These are phyloP conservation scores for Eristalis pertinax DNA, from an alignment of 2,888 invertebrate genomes.

Conservation along the genomic window DNA sequence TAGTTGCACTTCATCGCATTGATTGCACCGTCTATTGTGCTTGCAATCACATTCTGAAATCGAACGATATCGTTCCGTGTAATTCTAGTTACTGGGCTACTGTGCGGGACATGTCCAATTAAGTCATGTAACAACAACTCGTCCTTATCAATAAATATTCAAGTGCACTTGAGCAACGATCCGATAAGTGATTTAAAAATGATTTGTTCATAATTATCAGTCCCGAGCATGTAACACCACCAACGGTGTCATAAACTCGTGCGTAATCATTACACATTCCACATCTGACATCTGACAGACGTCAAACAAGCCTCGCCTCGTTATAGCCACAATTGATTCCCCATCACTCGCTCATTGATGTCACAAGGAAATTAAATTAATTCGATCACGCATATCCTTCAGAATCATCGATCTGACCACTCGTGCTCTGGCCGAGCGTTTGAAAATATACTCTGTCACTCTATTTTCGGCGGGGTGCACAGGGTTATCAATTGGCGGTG, in stretches of 20 bases:
- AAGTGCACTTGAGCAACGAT: background rate
- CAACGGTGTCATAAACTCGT: background rate
- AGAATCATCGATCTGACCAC: background rate
- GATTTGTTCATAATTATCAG: background rate
- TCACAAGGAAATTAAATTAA: background rate
- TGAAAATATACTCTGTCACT: background rate
- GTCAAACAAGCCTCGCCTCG: background rate
- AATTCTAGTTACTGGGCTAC: background rate
- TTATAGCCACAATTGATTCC: background rate
- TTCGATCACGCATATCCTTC: slow-evolving; percentile 8
- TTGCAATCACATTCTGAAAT: background rate
- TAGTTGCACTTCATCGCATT: no score
- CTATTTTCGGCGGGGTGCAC: background rate
- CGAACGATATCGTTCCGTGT: background rate
- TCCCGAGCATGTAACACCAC: background rate
- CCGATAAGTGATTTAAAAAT: background rate
- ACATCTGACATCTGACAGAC: background rate
- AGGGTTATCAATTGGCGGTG: slow-evolving; percentile 12
- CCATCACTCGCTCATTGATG: background rate
- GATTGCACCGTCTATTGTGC: no score
- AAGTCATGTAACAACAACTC: background rate
- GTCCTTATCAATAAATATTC: background rate
- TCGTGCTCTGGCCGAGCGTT: background rate
- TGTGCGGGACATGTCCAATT: background rate
- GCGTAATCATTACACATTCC: background rate